These are phyloP conservation scores for Hephaestus fuliginosus DNA, from an alignment of 2,797 vertebrate species.

Conservation along the genomic window DNA sequence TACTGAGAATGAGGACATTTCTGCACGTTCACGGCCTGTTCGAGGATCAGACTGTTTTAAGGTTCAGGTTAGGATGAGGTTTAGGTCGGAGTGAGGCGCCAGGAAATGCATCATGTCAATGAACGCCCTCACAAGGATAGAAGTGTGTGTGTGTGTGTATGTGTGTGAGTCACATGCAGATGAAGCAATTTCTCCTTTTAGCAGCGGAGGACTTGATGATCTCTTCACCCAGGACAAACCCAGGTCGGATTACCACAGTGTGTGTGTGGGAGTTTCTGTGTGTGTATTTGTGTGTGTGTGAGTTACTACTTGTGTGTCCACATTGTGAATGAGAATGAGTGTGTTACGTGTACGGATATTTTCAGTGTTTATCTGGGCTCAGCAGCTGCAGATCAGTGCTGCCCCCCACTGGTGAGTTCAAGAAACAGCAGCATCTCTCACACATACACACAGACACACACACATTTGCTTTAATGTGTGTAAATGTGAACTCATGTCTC, in stretches of 20 bases:
- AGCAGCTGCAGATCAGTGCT: slow-evolving; percentile 22
- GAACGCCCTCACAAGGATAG: too few species aligned
- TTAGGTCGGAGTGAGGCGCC: too few species aligned
- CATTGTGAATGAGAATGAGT: slow-evolving; percentile 24
- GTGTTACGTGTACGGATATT: not conserved
- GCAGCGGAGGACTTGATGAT: slow-evolving; percentile 17
- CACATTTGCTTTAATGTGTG: too few species aligned
- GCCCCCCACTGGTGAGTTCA: not conserved
- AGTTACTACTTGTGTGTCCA: not conserved
- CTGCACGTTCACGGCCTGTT: too few species aligned
- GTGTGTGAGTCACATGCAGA: slow-evolving; percentile 47
- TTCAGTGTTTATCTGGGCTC: not conserved
- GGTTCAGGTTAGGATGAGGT: too few species aligned
- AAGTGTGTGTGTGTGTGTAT: too few species aligned
- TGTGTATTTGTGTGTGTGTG: not conserved
- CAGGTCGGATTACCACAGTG: slow-evolving; percentile 33
- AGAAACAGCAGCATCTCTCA: not conserved
- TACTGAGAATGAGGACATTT: too few species aligned
- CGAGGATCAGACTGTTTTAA: too few species aligned
- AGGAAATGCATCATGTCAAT: too few species aligned
- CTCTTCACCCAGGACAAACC: slow-evolving; percentile 29
- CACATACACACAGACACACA: too few species aligned
- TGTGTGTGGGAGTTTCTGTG: not conserved
- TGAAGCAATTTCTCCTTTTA: slow-evolving; percentile 60
- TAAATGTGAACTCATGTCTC: too few species aligned